Percentiles rank a stretch among this genome's conserved stretches.
Conservation (phyloP, 1,140 invertebrate genomes). For the Anastrepha ludens region DNA sequence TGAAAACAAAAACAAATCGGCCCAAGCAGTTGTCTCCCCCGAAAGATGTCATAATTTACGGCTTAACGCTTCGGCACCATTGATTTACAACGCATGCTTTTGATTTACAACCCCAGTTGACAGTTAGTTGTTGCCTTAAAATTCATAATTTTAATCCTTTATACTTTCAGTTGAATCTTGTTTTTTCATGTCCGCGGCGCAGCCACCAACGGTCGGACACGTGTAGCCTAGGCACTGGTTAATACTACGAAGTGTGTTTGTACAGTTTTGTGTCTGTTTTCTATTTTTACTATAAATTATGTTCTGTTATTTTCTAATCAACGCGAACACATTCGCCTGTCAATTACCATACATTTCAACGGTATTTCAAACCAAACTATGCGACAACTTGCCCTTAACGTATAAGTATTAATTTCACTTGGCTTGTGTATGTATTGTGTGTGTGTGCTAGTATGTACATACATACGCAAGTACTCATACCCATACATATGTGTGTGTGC, state of each 20-base stretch:
- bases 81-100: background rate
- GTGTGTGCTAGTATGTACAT: background rate
- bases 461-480: no score
- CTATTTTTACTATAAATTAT: slow-evolving; percentile 17
- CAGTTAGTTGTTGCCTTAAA: background rate
- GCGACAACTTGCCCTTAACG: slow-evolving; percentile 8
- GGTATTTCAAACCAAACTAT: slow-evolving; percentile 25
- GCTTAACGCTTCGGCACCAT: background rate
- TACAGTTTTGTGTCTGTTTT: background rate
- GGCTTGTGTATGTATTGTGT: background rate
- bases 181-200: background rate
- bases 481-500: background rate
- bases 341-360: slow-evolving; percentile 46
- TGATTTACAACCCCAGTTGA: background rate
- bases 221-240: background rate
- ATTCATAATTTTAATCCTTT: background rate
- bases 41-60: background rate
- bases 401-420: slow-evolving; percentile 11
- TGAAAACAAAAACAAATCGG: no score
- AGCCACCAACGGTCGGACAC: background rate
- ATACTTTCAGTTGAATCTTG: background rate
- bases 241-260: background rate
- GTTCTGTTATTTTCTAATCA: slow-evolving; percentile 22
- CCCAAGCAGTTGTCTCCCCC: no score
- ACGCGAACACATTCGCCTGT: slow-evolving; percentile 46